phyloP scores from a whole-genome alignment of 2,888 invertebrate genomes.

The Diabrotica balteata region DNA sequence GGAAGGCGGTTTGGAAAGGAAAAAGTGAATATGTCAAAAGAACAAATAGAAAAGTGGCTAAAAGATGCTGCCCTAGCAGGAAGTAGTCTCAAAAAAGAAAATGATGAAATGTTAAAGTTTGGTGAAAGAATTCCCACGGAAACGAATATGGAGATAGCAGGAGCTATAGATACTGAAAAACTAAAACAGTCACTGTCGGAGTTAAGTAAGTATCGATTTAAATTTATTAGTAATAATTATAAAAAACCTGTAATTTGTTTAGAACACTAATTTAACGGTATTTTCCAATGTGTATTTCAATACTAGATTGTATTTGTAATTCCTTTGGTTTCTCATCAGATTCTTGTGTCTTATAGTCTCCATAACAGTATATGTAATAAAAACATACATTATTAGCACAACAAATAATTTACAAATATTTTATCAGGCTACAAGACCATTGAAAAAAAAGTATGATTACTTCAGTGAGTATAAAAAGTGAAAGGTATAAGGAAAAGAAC shows the following conservation, averaged over 20 bases:
- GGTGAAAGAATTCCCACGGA: constrained; percentile 55
- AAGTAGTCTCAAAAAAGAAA: constrained; percentile 52
- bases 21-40: constrained; percentile 74
- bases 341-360: neutral
- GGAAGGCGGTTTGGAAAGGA: constrained; percentile 63
- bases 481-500: no score
- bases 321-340: neutral
- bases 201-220: neutral
- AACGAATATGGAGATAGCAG: constrained; percentile 45
- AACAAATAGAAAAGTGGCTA: constrained; percentile 73
- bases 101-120: constrained; percentile 56
- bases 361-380: no score
- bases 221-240: no score
- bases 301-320: neutral
- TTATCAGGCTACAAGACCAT: no score
- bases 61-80: constrained; percentile 59
- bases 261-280: no score
- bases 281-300: no score
- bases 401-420: no score
- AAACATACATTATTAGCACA: no score
- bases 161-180: constrained; percentile 43
- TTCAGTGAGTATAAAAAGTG: no score
- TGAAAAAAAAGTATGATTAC: no score
- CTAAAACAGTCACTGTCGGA: constrained; percentile 40
- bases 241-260: no score